These are phyloP conservation scores for Phenganax stokvisi DNA, from an alignment of 92 coral and sea anemone species.

Conservation along the genomic window DNA sequence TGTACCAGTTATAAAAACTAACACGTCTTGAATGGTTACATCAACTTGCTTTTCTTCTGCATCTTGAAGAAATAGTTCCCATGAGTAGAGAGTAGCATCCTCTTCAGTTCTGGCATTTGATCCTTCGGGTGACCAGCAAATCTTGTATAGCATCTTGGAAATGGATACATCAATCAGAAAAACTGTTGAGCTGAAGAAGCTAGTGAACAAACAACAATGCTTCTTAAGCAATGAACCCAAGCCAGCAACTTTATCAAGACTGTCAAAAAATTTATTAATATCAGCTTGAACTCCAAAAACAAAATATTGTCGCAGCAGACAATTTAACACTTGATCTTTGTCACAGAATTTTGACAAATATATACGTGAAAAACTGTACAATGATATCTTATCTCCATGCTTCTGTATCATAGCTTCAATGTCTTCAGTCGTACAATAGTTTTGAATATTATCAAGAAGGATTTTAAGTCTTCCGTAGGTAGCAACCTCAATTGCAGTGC, in stretches of 20 bases:
- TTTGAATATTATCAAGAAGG: slow-evolving; percentile 1
- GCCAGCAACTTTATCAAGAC: slow-evolving; percentile 37
- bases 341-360: slow-evolving; percentile 38
- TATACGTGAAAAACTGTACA: slow-evolving; percentile 24
- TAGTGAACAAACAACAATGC: slow-evolving; percentile 27
- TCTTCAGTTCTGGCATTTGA: slow-evolving; percentile 23
- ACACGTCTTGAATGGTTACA: slow-evolving; percentile 16
- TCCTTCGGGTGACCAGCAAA: slow-evolving; percentile 29
- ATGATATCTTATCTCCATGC: slow-evolving; percentile 30
- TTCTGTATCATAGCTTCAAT: not conserved
- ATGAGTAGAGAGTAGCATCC: slow-evolving; percentile 18
- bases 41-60: slow-evolving; percentile 22
- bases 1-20: slow-evolving; percentile 21
- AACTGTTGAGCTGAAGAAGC: slow-evolving; percentile 16
- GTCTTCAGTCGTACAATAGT: not conserved
- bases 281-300: slow-evolving; percentile 45
- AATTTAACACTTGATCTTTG: slow-evolving; percentile 38
- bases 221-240: slow-evolving; percentile 38
- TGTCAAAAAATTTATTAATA: slow-evolving; percentile 38
- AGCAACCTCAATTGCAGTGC: slow-evolving; percentile 34
- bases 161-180: not conserved
- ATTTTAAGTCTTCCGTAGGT: slow-evolving; percentile 29
- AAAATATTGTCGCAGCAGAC: slow-evolving; percentile 43
- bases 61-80: slow-evolving; percentile 29
- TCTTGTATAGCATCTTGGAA: slow-evolving; percentile 20